Conservation (phyloP, 2,888 invertebrate genomes). For the Seira ritae region DNA sequence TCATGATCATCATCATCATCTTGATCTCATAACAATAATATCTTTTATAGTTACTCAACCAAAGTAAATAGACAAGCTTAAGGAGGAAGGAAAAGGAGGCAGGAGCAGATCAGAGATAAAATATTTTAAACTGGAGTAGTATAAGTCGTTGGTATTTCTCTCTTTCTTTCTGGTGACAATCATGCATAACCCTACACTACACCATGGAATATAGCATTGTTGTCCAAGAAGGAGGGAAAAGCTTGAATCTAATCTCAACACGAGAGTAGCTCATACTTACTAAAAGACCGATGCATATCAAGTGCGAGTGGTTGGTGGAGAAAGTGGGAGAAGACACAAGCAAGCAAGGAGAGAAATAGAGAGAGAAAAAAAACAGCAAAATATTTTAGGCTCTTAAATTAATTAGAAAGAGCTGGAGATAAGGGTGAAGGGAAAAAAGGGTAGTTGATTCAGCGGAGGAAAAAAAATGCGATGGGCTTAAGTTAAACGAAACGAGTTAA, state of each 20-base stretch:
- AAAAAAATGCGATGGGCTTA: slow-evolving; percentile 28
- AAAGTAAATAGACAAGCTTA: slow-evolving; percentile 54
- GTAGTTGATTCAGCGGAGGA: slow-evolving; percentile 24
- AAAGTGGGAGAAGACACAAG: not conserved
- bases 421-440: slow-evolving; percentile 63
- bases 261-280: not conserved
- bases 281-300: slow-evolving; percentile 15
- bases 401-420: slow-evolving; percentile 73
- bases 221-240: not conserved
- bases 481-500: not conserved
- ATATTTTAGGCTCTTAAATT: slow-evolving; percentile 72
- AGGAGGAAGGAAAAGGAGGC: not conserved
- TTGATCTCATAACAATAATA: slow-evolving; percentile 62
- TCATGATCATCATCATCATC: slow-evolving; percentile 23
- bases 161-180: slow-evolving; percentile 17
- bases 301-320: not conserved
- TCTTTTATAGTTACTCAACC: slow-evolving; percentile 54
- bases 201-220: not conserved
- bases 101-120: slow-evolving; percentile 50
- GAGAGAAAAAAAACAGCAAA: slow-evolving; percentile 21
- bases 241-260: not conserved
- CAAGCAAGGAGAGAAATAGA: slow-evolving; percentile 14
- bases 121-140: not conserved
- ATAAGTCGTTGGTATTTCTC: not conserved
- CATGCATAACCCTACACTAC: not conserved